Evolutionary conservation across 2,797 vertebrate species (phyloP).

Genomic region (Salmo trutta): DNA sequence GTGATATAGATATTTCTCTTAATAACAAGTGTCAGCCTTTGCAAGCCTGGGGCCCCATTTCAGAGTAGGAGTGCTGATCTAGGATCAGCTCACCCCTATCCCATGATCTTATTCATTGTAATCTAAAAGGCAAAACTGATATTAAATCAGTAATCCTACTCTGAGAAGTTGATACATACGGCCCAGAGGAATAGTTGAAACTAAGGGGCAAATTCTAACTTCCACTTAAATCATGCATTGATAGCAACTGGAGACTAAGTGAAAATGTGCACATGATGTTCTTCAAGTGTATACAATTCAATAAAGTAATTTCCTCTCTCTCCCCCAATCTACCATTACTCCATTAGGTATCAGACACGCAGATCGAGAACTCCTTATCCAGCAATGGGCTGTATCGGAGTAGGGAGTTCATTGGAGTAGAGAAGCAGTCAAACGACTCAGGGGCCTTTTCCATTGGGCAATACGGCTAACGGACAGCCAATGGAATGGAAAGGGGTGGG

Average conservation of each 20-base stretch:
- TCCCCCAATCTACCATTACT: slow-evolving; percentile 5
- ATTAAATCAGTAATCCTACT: neutral
- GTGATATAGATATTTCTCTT: neutral
- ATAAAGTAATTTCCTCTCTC: slow-evolving; percentile 6
- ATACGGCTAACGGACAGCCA: slow-evolving; percentile 61
- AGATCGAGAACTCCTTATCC: slow-evolving; percentile 40
- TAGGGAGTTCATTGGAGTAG: slow-evolving; percentile 69
- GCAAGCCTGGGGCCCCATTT: too few relatives aligned
- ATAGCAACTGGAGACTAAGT: too few relatives aligned
- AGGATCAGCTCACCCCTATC: too few relatives aligned
- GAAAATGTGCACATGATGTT: neutral
- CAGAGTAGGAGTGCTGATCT: too few relatives aligned
- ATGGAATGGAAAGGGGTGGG: neutral
- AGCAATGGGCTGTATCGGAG: slow-evolving; percentile 69
- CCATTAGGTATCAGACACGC: slow-evolving; percentile 71
- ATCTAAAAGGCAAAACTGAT: neutral
- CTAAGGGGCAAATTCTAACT: too few relatives aligned
- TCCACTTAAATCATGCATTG: neutral
- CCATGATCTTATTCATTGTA: too few relatives aligned
- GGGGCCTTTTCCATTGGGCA: slow-evolving; percentile 86
- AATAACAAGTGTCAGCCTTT: too few relatives aligned
- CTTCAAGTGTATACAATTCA: neutral
- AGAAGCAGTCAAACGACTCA: slow-evolving; percentile 85
- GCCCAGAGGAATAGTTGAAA: too few relatives aligned
- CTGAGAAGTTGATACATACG: neutral